Percentiles rank a stretch among this genome's conserved stretches.
These are phyloP conservation scores for Paracentrotus lividus DNA, from an alignment of 53 echinoderm and acorn worm genomes.

Conservation along the genomic window DNA sequence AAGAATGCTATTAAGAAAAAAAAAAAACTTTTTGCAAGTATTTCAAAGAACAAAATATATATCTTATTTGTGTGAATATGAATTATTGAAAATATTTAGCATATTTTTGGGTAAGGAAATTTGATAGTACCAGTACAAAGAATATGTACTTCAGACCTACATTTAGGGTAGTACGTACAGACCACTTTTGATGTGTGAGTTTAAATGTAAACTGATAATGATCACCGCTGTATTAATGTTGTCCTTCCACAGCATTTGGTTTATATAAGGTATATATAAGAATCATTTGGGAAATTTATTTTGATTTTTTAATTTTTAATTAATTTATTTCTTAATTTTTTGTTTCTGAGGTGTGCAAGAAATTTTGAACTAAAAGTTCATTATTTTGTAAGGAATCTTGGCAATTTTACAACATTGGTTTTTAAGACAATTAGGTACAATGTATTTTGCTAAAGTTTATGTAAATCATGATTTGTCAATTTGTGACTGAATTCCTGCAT, in stretches of 20 bases:
- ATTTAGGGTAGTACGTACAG: background rate
- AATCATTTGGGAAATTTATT: background rate
- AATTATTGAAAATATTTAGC: background rate
- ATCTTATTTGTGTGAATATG: background rate
- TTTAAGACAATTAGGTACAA: background rate
- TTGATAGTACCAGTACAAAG: background rate
- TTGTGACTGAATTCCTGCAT: constrained; percentile 26
- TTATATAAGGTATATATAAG: background rate
- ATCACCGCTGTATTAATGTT: background rate
- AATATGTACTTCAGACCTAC: background rate
- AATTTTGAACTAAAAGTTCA: background rate
- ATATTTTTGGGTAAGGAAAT: background rate
- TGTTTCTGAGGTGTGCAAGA: background rate
- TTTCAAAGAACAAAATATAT: background rate
- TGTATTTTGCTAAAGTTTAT: constrained; percentile 46
- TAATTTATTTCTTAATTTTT: background rate
- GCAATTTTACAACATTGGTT: background rate
- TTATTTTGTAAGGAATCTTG: background rate
- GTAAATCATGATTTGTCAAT: background rate
- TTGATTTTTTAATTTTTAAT: constrained; percentile 9
- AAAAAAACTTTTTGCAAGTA: background rate
- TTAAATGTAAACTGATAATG: background rate
- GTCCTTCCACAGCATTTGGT: background rate
- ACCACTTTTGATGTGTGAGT: background rate
- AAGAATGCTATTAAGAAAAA: background rate